A percentile compares a stretch with the other conserved stretches of the same genome.
Evolutionary conservation across 64 coral and sea anemone species (phyloP).

Genomic region (Astreopora myriophthalma): DNA sequence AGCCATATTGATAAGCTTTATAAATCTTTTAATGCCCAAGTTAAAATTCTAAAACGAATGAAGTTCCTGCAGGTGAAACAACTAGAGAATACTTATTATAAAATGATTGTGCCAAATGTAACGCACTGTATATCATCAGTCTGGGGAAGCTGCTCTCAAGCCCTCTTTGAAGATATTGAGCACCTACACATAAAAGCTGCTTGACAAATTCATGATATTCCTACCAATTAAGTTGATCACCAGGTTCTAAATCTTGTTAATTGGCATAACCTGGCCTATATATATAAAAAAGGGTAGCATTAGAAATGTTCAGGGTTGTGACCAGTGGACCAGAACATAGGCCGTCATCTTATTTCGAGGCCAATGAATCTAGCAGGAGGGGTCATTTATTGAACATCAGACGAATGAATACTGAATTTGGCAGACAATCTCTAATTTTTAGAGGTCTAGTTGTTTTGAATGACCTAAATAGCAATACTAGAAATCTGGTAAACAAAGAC

Average conservation of each 20-base stretch:
- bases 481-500: slow-evolving; percentile 1
- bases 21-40: background rate
- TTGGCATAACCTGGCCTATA: background rate
- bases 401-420: background rate
- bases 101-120: background rate
- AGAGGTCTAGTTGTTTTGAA: background rate
- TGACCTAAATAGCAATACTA: background rate
- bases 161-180: background rate
- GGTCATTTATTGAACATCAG: background rate
- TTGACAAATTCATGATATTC: no score
- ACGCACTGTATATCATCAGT: background rate
- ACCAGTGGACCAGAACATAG: background rate
- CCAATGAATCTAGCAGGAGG: background rate
- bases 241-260: background rate
- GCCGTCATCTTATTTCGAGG: background rate
- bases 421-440: background rate
- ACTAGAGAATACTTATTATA: background rate
- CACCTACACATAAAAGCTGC: no score
- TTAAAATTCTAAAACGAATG: no score
- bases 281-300: background rate
- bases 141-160: background rate
- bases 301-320: background rate
- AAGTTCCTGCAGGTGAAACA: background rate
- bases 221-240: no score
- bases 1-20: background rate